These are phyloP conservation scores for Anoplius nigerrimus DNA, from an alignment of 2,888 invertebrate species.

Conservation along the genomic window DNA sequence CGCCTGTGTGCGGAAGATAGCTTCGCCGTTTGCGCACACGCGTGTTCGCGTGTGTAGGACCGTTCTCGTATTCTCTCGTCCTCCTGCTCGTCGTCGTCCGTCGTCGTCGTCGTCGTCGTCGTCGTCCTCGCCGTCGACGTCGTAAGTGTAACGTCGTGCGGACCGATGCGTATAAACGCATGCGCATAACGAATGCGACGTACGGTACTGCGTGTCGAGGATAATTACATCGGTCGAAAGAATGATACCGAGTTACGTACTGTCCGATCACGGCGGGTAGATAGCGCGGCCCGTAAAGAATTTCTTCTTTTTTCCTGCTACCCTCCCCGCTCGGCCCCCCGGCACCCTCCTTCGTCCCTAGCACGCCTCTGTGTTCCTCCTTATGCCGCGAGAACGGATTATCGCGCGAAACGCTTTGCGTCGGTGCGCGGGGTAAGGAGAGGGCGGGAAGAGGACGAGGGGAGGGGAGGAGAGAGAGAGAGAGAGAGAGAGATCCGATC, in stretches of 20 bases:
- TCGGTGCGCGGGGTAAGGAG: not conserved
- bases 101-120: not conserved
- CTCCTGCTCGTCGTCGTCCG: not conserved
- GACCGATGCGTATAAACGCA: conserved; percentile 42
- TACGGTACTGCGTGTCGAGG: conserved; percentile 56
- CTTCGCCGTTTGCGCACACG: no score
- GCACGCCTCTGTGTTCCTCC: no score
- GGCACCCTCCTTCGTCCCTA: not conserved
- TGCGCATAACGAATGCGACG: conserved; percentile 55
- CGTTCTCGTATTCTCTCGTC: no score
- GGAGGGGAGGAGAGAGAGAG: not conserved
- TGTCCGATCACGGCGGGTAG: conserved; percentile 46
- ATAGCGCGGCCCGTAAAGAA: conserved; percentile 32
- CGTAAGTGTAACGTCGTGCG: conserved; percentile 1
- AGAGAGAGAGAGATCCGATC: not conserved
- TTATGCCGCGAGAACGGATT: not conserved
- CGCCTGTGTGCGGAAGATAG: no score
- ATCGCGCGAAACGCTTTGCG: not conserved
- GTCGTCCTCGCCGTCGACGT: not conserved
- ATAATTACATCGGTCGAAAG: conserved; percentile 60
- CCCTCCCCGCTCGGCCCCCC: no score
- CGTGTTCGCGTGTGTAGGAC: no score
- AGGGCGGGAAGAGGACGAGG: not conserved
- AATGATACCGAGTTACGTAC: conserved; percentile 57
- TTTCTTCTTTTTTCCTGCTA: not conserved